These are phyloP conservation scores for Oreohelix idahoensis DNA, from an alignment of 1,140 invertebrate genomes.

Conservation along the genomic window DNA sequence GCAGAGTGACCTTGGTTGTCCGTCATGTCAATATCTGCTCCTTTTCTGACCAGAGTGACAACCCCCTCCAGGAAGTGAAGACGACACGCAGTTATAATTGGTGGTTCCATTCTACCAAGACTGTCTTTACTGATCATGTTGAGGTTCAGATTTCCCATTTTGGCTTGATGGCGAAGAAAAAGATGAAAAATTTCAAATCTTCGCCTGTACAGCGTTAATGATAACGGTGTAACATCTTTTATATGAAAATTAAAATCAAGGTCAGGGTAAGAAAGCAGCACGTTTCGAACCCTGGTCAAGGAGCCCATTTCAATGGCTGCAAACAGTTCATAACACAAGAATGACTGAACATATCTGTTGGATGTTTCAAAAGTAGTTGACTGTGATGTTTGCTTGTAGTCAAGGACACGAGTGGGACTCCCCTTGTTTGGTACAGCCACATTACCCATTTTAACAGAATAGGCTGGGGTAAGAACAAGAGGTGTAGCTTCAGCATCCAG, in stretches of 20 bases:
- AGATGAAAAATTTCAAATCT: conserved; percentile 65
- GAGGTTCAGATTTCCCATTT: conserved; percentile 58
- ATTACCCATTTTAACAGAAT: conserved; percentile 26
- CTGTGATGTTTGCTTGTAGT: conserved; percentile 42
- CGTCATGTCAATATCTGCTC: conserved; percentile 66
- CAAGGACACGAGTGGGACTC: conserved; percentile 41
- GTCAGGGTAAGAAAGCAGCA: conserved; percentile 64
- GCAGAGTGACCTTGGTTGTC: conserved; percentile 68
- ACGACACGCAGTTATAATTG: conserved; percentile 67
- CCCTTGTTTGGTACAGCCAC: conserved; percentile 28
- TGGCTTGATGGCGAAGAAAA: conserved; percentile 65
- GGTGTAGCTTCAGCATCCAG: neutral
- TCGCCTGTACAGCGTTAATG: conserved; percentile 64
- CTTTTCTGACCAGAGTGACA: conserved; percentile 58
- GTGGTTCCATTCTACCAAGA: conserved; percentile 65
- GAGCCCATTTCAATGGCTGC: conserved; percentile 56
- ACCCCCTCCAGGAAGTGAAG: conserved; percentile 67
- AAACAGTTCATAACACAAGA: conserved; percentile 64
- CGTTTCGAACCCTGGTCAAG: conserved; percentile 55
- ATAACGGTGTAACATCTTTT: conserved; percentile 65
- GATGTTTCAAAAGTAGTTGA: conserved; percentile 63
- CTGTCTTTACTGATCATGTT: conserved; percentile 68
- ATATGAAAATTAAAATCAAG: conserved; percentile 68
- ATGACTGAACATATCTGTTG: conserved; percentile 64
- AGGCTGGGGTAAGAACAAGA: conserved; percentile 7